phyloP scores from a whole-genome alignment of 2,113 vertebrate genomes.

The Atractosteus spatula region DNA sequence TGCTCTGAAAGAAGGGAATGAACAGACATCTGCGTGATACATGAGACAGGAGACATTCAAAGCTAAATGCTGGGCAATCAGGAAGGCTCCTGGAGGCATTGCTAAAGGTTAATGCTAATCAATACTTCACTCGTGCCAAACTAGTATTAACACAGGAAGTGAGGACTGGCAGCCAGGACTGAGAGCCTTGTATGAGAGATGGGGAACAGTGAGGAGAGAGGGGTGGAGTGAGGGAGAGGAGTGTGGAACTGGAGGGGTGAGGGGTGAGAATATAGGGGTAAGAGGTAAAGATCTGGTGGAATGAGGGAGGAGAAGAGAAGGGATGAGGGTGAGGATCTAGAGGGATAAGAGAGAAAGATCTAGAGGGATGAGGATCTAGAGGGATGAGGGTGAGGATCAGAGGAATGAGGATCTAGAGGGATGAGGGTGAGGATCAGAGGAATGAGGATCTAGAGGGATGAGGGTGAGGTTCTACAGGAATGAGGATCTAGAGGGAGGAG shows the following conservation, averaged over 20 bases:
- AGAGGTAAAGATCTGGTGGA: conserved; percentile 9
- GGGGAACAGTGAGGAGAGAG: background rate
- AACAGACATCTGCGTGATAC: too few species aligned
- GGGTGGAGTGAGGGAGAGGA: background rate
- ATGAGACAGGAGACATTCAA: too few species aligned
- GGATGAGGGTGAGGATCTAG: conserved; percentile 23
- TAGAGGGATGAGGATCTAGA: conserved; percentile 9
- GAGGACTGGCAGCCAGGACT: too few species aligned
- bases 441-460: background rate
- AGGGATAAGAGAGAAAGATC: conserved; percentile 18
- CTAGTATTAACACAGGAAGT: too few species aligned
- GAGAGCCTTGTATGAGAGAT: background rate
- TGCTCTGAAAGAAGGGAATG: too few species aligned
- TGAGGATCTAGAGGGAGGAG: background rate
- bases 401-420: conserved; percentile 2
- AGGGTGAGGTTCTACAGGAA: background rate
- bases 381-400: conserved; percentile 4
- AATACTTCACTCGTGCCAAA: too few species aligned
- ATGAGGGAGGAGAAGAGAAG: conserved; percentile 21
- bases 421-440: background rate
- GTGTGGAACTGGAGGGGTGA: background rate
- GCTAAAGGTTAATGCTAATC: too few species aligned
- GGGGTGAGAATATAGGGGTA: background rate
- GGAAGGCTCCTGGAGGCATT: too few species aligned
- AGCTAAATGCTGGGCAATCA: too few species aligned